Evolutionary conservation across 2,113 vertebrate genomes (phyloP), one percentile per base, ranked within the genome.

Genomic region (Rhombomys opimus): DNA sequence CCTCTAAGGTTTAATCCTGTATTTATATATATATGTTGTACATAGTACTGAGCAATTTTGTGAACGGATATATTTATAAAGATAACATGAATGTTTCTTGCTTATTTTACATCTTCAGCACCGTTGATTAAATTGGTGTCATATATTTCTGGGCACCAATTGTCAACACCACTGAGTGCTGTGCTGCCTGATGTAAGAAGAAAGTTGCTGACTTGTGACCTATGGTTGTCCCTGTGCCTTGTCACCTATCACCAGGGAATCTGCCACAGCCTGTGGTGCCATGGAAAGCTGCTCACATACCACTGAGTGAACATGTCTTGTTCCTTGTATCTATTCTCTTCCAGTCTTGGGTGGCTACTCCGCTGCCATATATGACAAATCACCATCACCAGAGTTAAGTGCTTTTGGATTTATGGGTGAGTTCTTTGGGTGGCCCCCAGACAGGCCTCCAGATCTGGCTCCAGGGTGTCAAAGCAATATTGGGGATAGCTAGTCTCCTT

Each of bases 11-110:
- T 98, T 98, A 97, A 98, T 97, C 98, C 97, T 98, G 98, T 99
- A 99, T 98, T 99, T 99, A 99, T 99, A 98, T 98, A 98, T 99
- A 99, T 99, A 98, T 98, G 98, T 98, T 98, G 99, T 99, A 99
- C 98, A 98, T 98, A 99, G 98, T 98, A 98, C 98, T 96, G 98
- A 98, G 98, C 98, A 80, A 97, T 98, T 98, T 98, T 99, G 98
- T 99, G 99, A 99, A 99, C 99, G 98, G 98, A 97, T 98, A 98
- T 98, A 98, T 98, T 98, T 99, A 98, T 99, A 99, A 98, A 99
- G 98, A 99, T 97, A 98, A 97, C 98, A 98, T 38, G 88, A 97
- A 96, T 59, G 96, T 95, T 91, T 98, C 93, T 92, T 96, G 81
- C 94, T 97, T 95, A 94, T 86, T 98, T 98, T 50, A 96, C 91